Base-by-base conservation (phyloP, 2,113 vertebrate genomes). In the Dipodomys stephensi region DNA sequence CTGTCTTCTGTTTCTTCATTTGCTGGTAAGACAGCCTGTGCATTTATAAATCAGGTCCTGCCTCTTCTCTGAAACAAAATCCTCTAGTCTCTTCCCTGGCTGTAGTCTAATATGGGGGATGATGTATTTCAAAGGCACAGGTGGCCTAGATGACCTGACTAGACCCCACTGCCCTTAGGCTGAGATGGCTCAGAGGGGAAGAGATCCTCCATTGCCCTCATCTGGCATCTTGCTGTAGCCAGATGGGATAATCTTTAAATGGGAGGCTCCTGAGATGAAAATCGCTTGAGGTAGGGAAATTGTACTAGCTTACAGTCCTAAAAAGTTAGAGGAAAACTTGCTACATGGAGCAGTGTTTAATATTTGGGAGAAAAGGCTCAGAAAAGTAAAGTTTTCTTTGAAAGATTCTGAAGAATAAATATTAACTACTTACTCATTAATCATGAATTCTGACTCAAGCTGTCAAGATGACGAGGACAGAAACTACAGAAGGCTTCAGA, bases 391-490 rank as follows among this genome's bases (percentile, higher is more conserved):
- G 2, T 73, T 84, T 88, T 83, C 78, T 64, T 62, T 78, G 80
- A 76, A 84, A 88, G 79, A 69, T 49, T 91, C 35, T 78, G 32
- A 90, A 76, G 25, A 46, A 72, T 44, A 91, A 86, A 19, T 7
- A 23, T 74, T 78, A 87, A 93, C 60, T 18, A 82, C 39, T 80
- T 57, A 88, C 23, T 85, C 62, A 92, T 32, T 90, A 53, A 68
- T 8, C 67, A 67, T 39, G 44, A 67, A 60, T 62, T n/a, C 79
- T 64, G 64, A 35, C 65, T 78, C 23, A 82, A 81, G 82, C 16
- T 72, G 53, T 23, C 64, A 80, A 44, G 2, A 35, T 53, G 39
- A 81, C 7, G 30, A 30, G 1, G n/a, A 65, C n/a, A 78, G 60
- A 92, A 23, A 82, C 68, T 73, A 39, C 27, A 30, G 64, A 32